Conservation (phyloP, 1,140 invertebrate species). For the Listronotus bonariensis region DNA sequence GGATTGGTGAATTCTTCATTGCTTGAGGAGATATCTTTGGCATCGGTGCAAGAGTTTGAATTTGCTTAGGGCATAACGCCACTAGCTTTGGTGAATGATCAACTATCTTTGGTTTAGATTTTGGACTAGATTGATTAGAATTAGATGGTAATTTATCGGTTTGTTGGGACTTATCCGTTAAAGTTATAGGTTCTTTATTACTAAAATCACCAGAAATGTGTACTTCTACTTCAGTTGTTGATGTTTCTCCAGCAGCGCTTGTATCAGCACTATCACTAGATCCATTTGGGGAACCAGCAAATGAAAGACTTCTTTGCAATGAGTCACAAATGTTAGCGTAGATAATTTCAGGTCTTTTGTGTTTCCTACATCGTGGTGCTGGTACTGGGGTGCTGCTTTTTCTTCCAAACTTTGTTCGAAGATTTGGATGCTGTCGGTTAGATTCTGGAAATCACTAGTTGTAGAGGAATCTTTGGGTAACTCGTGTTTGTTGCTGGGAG, state of each 20-base stretch:
- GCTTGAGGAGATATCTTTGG: conserved; percentile 35
- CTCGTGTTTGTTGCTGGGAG: conserved; percentile 6
- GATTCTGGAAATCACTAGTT: conserved; percentile 40
- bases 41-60: conserved; percentile 3
- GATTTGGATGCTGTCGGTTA: conserved; percentile 53
- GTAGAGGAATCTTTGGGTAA: not conserved
- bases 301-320: conserved; percentile 11
- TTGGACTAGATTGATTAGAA: not conserved
- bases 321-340: conserved; percentile 46
- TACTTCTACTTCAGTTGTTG: conserved; percentile 43
- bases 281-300: conserved; percentile 25
- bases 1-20: conserved; percentile 45
- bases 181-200: conserved; percentile 3
- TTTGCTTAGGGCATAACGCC: conserved; percentile 36
- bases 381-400: conserved; percentile 43
- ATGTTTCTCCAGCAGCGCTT: conserved; percentile 23
- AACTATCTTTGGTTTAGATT: conserved; percentile 19
- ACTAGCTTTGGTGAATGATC: conserved; percentile 38
- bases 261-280: conserved; percentile 40
- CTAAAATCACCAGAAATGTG: conserved; percentile 30
- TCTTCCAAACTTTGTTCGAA: conserved; percentile 45
- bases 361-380: conserved; percentile 50
- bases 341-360: conserved; percentile 44
- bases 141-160: not conserved
- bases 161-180: not conserved